A percentile compares a stretch with the other conserved stretches of the same genome.
phyloP scores from a whole-genome alignment of 2,888 invertebrate species.

The Lycia hirtaria region DNA sequence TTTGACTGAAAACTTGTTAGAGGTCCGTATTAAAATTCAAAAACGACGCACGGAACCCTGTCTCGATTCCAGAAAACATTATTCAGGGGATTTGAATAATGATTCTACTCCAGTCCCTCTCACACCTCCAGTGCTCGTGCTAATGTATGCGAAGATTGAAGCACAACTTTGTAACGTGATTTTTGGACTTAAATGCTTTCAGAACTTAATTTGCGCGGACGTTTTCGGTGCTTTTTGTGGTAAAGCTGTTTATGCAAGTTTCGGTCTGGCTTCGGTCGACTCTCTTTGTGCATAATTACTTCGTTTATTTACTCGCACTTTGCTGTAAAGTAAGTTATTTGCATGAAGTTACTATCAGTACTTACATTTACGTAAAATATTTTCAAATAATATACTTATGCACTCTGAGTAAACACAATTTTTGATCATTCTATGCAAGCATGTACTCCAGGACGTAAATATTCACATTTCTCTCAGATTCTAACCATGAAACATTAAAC shows the following conservation, averaged over 20 bases:
- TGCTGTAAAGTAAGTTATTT: constrained; percentile 31
- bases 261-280: constrained; percentile 29
- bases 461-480: not conserved
- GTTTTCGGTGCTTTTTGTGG: constrained; percentile 53
- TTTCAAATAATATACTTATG: too few species aligned
- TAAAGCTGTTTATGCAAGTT: constrained; percentile 60
- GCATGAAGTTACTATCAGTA: constrained; percentile 11
- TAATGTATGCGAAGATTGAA: constrained; percentile 81
- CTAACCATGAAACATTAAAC: not conserved
- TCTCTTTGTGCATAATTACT: constrained; percentile 44
- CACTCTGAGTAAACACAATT: too few species aligned
- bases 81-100: constrained; percentile 84
- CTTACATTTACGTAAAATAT: not conserved
- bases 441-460: too few species aligned
- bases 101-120: constrained; percentile 79
- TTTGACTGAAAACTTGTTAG: constrained; percentile 85
- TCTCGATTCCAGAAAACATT: constrained; percentile 83
- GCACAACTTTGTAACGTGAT: constrained; percentile 75
- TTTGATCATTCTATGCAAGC: too few species aligned
- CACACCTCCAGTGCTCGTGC: constrained; percentile 65
- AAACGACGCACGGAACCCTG: constrained; percentile 81
- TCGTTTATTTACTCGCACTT: constrained; percentile 33
- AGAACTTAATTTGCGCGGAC: constrained; percentile 74
- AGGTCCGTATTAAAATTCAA: constrained; percentile 84
- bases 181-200: constrained; percentile 83